A percentile compares a stretch with the other conserved stretches of the same genome.
These are phyloP conservation scores for Syrphus vitripennis DNA, from an alignment of 2,888 invertebrate species.

Conservation along the genomic window DNA sequence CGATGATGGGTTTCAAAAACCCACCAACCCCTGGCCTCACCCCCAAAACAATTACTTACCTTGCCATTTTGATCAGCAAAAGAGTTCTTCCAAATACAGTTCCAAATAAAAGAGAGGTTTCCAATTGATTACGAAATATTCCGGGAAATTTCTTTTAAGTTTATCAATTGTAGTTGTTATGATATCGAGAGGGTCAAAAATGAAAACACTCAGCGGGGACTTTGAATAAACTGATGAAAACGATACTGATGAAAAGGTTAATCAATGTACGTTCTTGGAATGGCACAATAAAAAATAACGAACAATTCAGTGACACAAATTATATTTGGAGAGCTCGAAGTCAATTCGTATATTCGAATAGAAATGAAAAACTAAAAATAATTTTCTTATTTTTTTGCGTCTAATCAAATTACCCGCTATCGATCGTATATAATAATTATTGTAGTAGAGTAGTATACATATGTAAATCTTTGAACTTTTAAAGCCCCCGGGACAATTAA, in stretches of 20 bases:
- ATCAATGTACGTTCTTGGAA: background rate
- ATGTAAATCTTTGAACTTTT: background rate
- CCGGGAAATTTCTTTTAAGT: background rate
- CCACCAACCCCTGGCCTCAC: background rate
- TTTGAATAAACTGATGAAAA: background rate
- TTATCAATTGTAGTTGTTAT: background rate
- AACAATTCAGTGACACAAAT: background rate
- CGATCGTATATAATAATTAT: constrained; percentile 24
- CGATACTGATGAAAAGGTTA: background rate
- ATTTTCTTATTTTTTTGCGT: constrained; percentile 5
- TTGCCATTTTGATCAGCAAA: constrained; percentile 56
- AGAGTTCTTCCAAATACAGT: constrained; percentile 27
- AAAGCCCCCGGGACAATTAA: constrained; percentile 15
- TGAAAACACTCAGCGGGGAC: background rate
- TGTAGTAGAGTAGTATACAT: background rate
- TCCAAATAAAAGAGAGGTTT: background rate
- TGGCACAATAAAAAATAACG: background rate
- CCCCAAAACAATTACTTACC: constrained; percentile 47
- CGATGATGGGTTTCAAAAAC: background rate
- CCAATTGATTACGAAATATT: background rate
- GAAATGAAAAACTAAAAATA: background rate
- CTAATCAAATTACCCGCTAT: constrained; percentile 64
- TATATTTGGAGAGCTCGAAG: background rate
- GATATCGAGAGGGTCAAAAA: background rate
- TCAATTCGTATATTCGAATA: background rate